phyloP scores from a whole-genome alignment of 2,797 vertebrate genomes.

The Labeo calbasu region DNA sequence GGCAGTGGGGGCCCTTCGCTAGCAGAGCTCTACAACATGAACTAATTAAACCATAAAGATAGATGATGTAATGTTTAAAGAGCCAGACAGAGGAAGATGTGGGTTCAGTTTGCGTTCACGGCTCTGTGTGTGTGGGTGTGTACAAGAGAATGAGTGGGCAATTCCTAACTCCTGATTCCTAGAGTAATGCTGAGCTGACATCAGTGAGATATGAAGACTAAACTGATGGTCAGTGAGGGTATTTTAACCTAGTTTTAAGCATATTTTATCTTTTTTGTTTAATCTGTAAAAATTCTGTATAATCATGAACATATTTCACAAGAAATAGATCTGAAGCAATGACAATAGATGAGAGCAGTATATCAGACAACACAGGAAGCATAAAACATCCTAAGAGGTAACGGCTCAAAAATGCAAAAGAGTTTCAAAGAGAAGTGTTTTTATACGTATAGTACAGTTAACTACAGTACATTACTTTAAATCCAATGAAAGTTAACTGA shows the following conservation, averaged over 20 bases:
- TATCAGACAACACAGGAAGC: neutral
- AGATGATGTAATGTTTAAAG: slow-evolving; percentile 44
- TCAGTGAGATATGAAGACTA: neutral
- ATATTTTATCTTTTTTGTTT: neutral
- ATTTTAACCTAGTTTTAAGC: slow-evolving; percentile 4
- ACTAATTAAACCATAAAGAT: slow-evolving; percentile 34
- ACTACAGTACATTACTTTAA: neutral
- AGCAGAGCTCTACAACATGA: slow-evolving; percentile 31
- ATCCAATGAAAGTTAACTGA: neutral
- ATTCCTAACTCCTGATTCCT: slow-evolving; percentile 10
- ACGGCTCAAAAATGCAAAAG: neutral
- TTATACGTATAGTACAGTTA: neutral
- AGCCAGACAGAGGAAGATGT: slow-evolving; percentile 20
- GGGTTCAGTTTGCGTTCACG: slow-evolving; percentile 4
- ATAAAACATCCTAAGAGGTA: neutral
- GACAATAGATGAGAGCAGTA: neutral
- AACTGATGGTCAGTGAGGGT: neutral
- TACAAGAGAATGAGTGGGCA: neutral
- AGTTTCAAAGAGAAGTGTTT: neutral
- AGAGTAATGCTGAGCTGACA: slow-evolving; percentile 7
- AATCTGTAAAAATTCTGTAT: neutral
- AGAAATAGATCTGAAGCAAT: neutral
- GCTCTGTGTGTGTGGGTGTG: slow-evolving; percentile 24
- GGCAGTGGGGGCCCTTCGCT: slow-evolving; percentile 8
- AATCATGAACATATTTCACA: neutral